Base-by-base conservation (phyloP, 2,888 invertebrate species). In the Drosophila multiciliata region DNA sequence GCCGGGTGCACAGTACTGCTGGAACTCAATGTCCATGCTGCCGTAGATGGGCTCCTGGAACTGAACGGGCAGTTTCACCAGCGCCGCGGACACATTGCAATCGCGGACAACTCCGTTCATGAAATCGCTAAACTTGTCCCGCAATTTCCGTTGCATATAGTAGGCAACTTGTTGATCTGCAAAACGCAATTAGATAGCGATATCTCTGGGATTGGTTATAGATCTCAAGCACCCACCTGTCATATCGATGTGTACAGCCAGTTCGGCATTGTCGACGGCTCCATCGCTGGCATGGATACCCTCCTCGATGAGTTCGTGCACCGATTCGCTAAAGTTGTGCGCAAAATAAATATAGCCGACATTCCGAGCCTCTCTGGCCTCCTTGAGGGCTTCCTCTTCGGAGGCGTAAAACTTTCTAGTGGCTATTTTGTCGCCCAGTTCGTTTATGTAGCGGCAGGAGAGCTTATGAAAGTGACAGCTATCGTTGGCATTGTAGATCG, bases 111-210 rank as follows among this genome's bases (percentile, higher is more conserved):
- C 92, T 3, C 95, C 92, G 71, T 94, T 93, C 61, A 96, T 94
- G 86, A 97, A 96, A 3, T 94, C 93, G 73, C 95, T 94, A 87
- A 96, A 98, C 7, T 95, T 94, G 45, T 95, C 95, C 71, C 95
- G 94, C 8, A 98, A 91, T 77, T 95, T 95, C 59, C 94, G 94
- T 91, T 97, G 96, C 54, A 98, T 91, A 78, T 95, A 96, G 78
- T 96, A 94, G 0, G 96, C 96, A 75, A 97, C 96, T 93, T 98
- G 98, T 83, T 97, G 96, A 94, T 98, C 98, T 98, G 55, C 8
- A 7, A 49, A 48, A 48, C 2, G 9, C 1, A 26, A 4, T 48
- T 29, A 7, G 29, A 40, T 55, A 53, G 20, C 17, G 17, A 57
- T 3, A 53, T 40, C 40, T 36, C 11, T 3, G 23, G 17, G n/a